Evolutionary conservation across 2,888 invertebrate species (phyloP), one percentile per base, ranked within the genome.

Genomic region (Arge pagana): DNA sequence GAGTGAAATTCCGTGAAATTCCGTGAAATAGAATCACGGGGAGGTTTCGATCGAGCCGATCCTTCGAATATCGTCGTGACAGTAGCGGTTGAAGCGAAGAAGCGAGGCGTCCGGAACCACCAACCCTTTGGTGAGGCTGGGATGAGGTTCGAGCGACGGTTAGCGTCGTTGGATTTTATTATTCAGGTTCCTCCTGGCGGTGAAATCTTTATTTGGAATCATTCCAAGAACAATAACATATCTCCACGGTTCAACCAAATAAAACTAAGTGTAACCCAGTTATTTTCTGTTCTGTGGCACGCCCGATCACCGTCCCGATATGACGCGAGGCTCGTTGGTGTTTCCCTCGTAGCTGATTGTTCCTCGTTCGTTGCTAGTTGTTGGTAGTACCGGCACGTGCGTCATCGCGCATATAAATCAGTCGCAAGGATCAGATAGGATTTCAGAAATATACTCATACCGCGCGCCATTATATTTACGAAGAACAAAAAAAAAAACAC

Each of bases 121-220:
- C 31, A 45, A 35, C 45, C 45, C 45, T 23, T 23, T 45, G 41
- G 41, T 26, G 28, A 16, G 41, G 18, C n/a, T 10, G 18, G 16
- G 16, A n/a, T n/a, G 28, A 8, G 28, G 28, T 10, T 8, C 10
- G 28, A 26, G n/a, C 28, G 2, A n/a, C 8, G 28, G 8, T 26
- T n/a, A n/a, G n/a, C 55, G 59, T 65, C 63, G 57, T 55, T 54
- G 60, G 58, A 70, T 71, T 75, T 76, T 74, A 75, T 76, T 74
- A 74, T 73, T 72, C 72, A 65, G 66, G 71, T 71, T 74, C 65
- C 67, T 68, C 59, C 62, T 63, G 63, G 62, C 65, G 67, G 65
- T 70, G 70, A 71, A 76, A 76, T 76, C 76, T 76, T 76, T 74
- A 76, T 76, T 76, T 74, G 68, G 68, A 74, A 76, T 76, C 76